Evolutionary conservation across 2,113 vertebrate genomes (phyloP).

Genomic region (Gila orcuttii): DNA sequence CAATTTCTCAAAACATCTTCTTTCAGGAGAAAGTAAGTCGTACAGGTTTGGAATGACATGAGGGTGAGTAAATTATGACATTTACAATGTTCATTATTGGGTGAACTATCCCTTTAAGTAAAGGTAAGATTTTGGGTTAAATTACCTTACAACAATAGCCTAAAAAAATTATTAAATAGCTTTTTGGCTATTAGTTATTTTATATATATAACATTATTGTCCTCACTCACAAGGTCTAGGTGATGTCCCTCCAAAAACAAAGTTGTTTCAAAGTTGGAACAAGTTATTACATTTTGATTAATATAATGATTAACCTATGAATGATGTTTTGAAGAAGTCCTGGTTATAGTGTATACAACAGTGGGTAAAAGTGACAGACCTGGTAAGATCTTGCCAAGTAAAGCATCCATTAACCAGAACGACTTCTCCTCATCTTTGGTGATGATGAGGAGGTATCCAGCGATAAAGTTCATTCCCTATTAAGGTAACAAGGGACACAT

Average conservation of each 20-base stretch:
- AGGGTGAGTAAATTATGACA: neutral
- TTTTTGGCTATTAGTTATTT: neutral
- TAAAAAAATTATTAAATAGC: neutral
- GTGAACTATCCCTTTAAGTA: neutral
- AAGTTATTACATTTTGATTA: neutral
- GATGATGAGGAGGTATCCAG: slow-evolving; percentile 90
- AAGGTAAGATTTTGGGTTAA: neutral
- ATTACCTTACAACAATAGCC: neutral
- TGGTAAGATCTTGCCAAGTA: slow-evolving; percentile 88
- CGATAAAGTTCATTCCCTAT: slow-evolving; percentile 96
- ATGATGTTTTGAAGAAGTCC: neutral
- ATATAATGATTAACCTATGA: neutral
- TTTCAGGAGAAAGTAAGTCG: neutral
- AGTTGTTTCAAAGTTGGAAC: neutral
- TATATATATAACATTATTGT: neutral
- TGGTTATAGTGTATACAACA: neutral
- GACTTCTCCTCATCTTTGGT: slow-evolving; percentile 92
- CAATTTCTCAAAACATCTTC: neutral
- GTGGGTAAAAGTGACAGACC: slow-evolving; percentile 73
- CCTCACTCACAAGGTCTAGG: neutral
- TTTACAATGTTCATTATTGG: neutral
- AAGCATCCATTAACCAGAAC: slow-evolving; percentile 93
- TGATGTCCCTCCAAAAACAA: neutral
- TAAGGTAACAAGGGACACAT: neutral
- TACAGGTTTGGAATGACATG: neutral